Base-by-base conservation (phyloP, 1,140 invertebrate species). In the Melanaphis sacchari region DNA sequence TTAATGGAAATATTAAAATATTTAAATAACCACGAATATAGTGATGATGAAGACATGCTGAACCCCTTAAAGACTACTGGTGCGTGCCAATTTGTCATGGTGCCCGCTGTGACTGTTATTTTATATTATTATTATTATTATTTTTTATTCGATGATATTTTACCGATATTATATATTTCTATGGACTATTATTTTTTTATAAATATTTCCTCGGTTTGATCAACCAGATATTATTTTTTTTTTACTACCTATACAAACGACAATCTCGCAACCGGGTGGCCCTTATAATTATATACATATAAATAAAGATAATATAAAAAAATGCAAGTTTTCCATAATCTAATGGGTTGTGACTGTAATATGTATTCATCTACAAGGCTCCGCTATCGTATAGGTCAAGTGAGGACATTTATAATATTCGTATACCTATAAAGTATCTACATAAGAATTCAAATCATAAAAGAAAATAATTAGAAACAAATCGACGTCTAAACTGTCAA, bases 71-170 rank as follows among this genome's bases (percentile, higher is more conserved):
- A 59, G 89, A 41, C 54, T 90, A 90, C 52, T 40, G 89, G 89
- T 90, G 89, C 89, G 52, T 90, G 89, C 52, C 89, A 90, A 90
- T 90, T 90, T 90, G 89, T 90, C 89, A 90, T 41, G 89, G 89
- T 90, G 52, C 89, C 89, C 38, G 89, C 89, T 66, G 89, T 38
- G 89, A 41, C 31, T 38, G 52, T 90, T 66, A 66, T 90, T 59
- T 59, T 59, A 40, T 54, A 40, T 36, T 88, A 26, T 59, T 31
- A 49, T 49, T 36, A 22, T 49, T 8, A 22, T 88, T 41, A 36
- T 66, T 38, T 38, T 40, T 89, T 40, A 40, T 54, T 89, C 88
- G 36, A 52, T 89, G 31, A 89, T 90, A 90, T 66, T 90, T 90
- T 90, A 90, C 89, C 40, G 38, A 90, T 66, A 54, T 54, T 90